phyloP scores from a whole-genome alignment of 1,140 invertebrate species.

The Atta colombica region DNA sequence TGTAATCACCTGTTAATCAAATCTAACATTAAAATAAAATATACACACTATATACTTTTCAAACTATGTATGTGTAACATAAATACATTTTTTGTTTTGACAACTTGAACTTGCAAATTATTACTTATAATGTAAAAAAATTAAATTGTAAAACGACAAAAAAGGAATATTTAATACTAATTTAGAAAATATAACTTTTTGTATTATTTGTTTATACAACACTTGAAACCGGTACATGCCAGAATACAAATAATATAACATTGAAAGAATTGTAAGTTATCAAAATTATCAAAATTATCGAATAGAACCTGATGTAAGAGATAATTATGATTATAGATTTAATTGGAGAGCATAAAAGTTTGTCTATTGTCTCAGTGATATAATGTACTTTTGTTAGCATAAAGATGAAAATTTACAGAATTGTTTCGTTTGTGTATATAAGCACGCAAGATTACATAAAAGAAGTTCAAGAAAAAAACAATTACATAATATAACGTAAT shows the following conservation, averaged over 20 bases:
- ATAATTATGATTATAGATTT: neutral
- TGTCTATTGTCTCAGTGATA: neutral
- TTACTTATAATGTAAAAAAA: neutral
- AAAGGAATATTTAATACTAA: neutral
- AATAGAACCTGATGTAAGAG: neutral
- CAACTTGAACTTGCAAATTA: neutral
- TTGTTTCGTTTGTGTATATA: no score
- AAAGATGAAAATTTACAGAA: no score
- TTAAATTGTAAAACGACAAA: neutral
- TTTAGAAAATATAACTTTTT: slow-evolving; percentile 1
- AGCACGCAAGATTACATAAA: no score
- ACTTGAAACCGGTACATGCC: neutral
- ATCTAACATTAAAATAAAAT: neutral
- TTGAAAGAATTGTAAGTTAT: neutral
- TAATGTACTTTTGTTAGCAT: neutral
- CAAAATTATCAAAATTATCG: neutral
- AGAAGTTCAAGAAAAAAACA: no score
- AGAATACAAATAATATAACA: neutral
- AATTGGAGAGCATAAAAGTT: neutral
- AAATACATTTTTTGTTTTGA: neutral
- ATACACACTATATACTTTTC: neutral
- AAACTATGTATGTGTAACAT: neutral
- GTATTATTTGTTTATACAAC: neutral
- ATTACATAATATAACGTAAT: no score
- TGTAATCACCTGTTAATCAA: slow-evolving; percentile 36